A percentile compares a stretch with the other conserved stretches of the same genome.
These are phyloP conservation scores for Sclerurus mexicanus DNA, from an alignment of 2,113 vertebrate species.

Conservation along the genomic window DNA sequence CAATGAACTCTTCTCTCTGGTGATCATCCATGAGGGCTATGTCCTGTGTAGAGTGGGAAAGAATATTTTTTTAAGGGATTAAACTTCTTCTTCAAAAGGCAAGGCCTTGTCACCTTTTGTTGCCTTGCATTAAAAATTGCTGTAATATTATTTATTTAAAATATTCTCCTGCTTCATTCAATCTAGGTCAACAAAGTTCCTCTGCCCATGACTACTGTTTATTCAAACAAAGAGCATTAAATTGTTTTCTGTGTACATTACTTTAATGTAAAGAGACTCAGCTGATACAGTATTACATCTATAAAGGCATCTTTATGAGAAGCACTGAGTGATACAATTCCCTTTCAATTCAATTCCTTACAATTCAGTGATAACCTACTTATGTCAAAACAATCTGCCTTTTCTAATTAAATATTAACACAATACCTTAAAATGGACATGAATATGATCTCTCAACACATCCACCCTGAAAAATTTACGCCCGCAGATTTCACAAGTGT, in stretches of 20 bases:
- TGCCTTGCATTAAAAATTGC: not conserved
- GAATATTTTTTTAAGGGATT: not conserved
- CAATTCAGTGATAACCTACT: not conserved
- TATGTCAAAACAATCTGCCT: not conserved
- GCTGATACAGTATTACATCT: not conserved
- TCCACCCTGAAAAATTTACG: slow-evolving; percentile 98
- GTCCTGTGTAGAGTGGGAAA: slow-evolving; percentile 76
- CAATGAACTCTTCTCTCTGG: slow-evolving; percentile 93
- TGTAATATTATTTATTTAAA: not conserved
- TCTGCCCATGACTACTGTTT: not conserved
- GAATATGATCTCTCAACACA: slow-evolving; percentile 96
- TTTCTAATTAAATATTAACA: not conserved
- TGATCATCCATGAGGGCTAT: slow-evolving; percentile 97
- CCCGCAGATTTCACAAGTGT: slow-evolving; percentile 98
- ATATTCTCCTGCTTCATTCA: not conserved
- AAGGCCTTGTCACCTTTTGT: not conserved
- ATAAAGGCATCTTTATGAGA: not conserved
- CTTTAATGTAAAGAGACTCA: not conserved
- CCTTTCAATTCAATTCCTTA: not conserved
- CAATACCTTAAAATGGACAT: slow-evolving; percentile 97
- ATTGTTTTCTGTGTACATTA: not conserved
- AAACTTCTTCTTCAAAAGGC: not conserved
- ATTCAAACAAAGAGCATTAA: not conserved
- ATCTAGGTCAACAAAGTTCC: not conserved
- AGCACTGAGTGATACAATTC: not conserved